Conservation (phyloP, 2,113 vertebrate genomes). For the Brevimyrus niger region DNA sequence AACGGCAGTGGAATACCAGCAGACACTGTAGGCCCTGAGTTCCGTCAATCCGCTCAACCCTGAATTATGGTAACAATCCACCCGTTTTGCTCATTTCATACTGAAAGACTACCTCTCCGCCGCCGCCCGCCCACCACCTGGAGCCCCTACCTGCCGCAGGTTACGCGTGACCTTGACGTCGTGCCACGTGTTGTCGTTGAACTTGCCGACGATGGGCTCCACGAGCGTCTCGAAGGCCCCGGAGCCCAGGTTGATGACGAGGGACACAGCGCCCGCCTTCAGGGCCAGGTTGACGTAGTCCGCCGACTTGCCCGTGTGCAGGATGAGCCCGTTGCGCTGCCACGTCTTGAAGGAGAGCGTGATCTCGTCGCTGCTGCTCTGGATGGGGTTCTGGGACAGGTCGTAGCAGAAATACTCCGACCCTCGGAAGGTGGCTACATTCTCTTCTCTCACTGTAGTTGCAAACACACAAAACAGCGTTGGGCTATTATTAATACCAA, state of each 20-base stretch:
- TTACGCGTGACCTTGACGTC: slow-evolving; percentile 98
- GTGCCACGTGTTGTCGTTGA: slow-evolving; percentile 97
- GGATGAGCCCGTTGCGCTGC: slow-evolving; percentile 95
- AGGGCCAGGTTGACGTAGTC: slow-evolving; percentile 97
- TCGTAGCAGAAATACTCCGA: slow-evolving; percentile 97
- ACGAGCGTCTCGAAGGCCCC: slow-evolving; percentile 98
- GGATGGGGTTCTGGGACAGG: slow-evolving; percentile 95
- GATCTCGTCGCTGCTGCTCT: slow-evolving; percentile 98
- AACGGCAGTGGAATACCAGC: neutral
- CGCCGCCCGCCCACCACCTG: neutral
- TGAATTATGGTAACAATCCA: neutral
- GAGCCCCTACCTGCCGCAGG: slow-evolving; percentile 91
- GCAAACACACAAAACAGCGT: slow-evolving; percentile 23
- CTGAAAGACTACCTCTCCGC: neutral
- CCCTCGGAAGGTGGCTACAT: slow-evolving; percentile 94
- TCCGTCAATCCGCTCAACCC: neutral
- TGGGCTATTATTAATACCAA: neutral
- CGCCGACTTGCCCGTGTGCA: slow-evolving; percentile 94
- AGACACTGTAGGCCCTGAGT: neutral
- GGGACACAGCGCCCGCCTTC: slow-evolving; percentile 88
- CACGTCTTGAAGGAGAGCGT: slow-evolving; percentile 96
- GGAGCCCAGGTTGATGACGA: slow-evolving; percentile 97
- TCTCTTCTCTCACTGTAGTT: slow-evolving; percentile 81
- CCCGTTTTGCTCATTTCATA: neutral
- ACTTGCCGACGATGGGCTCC: slow-evolving; percentile 95